Conservation (phyloP, 2,113 vertebrate genomes). For the Thunnus maccoyii region DNA sequence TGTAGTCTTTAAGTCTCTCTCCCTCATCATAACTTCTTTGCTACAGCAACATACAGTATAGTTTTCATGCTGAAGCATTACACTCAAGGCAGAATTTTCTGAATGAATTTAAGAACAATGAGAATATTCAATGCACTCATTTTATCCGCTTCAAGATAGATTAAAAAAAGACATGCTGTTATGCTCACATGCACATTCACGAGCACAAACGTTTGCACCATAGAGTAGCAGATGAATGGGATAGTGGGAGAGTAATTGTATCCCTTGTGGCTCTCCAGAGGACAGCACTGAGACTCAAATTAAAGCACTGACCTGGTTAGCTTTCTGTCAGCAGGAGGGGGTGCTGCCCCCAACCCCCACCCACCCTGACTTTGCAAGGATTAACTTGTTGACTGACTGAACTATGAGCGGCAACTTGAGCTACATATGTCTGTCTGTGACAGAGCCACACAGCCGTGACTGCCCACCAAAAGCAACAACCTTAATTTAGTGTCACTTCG, state of each 20-base stretch:
- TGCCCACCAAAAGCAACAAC: not conserved
- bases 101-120: slow-evolving; percentile 51
- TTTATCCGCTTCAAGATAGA: slow-evolving; percentile 44
- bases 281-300: slow-evolving; percentile 62
- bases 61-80: slow-evolving; percentile 47
- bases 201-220: not conserved
- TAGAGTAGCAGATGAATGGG: slow-evolving; percentile 46
- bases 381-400: slow-evolving; percentile 58
- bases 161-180: slow-evolving; percentile 24
- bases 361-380: slow-evolving; percentile 53
- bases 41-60: slow-evolving; percentile 35
- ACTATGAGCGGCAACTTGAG: slow-evolving; percentile 30
- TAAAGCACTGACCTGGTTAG: slow-evolving; percentile 78
- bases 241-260: slow-evolving; percentile 65
- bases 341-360: slow-evolving; percentile 34
- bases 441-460: not conserved
- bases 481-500: not conserved
- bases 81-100: slow-evolving; percentile 40
- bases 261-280: slow-evolving; percentile 66
- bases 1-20: slow-evolving; percentile 28
- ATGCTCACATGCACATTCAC: not conserved
- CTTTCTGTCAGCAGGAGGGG: slow-evolving; percentile 56
- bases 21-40: slow-evolving; percentile 39
- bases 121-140: slow-evolving; percentile 47
- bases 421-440: not conserved